Evolutionary conservation across 2,797 vertebrate species (phyloP), one percentile per base, ranked within the genome.

Genomic region (Danio aesculapii): DNA sequence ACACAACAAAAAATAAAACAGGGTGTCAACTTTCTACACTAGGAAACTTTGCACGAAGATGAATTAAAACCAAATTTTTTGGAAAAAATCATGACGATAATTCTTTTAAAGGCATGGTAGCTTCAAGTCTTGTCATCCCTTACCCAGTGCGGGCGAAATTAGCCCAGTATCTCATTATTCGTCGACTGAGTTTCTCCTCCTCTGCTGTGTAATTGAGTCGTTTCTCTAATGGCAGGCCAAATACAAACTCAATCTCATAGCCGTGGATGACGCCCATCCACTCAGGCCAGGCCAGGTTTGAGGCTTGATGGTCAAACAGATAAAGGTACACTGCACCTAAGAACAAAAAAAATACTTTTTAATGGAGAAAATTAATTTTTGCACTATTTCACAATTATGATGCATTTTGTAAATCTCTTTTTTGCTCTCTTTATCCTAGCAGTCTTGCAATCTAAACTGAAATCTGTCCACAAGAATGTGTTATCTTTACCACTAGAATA

Each of bases 211-310:
- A 98, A 91, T 97, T 97, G 12, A 97, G 93, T 6, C 88, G 90
- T 75, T 92, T 94, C 16, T 96, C 94, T 81, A 98, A 92, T 0
- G 97, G 97, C 67, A 97, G 91, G 58, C 97, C 97, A 8, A 98
- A 97, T 70, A 97, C 93, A 86, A 98, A 98, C 88, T 98, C 97
- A 0, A 98, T 98, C 90, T 98, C 97, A 30, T 98, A 98, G 80
- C 97, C 97, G 0, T 98, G 97, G 41, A 98, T 96, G n/a, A 98
- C 97, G 0, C 97, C 97, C 97, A 98, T 98, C 97, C 97, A 98
- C 49, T 94, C 94, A 0, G 97, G 97, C 97, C 96, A 98, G 50
- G 90, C 91, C 75, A 98, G 80, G 61, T 96, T 98, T 75, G 97
- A 98, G 0, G 97, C 96, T 1, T 95, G 93, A 82, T 98, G 97